A percentile compares a stretch with the other conserved stretches of the same genome.
Conservation (phyloP, 2,797 vertebrate species). For the Lepidocolaptes lacrymiger region DNA sequence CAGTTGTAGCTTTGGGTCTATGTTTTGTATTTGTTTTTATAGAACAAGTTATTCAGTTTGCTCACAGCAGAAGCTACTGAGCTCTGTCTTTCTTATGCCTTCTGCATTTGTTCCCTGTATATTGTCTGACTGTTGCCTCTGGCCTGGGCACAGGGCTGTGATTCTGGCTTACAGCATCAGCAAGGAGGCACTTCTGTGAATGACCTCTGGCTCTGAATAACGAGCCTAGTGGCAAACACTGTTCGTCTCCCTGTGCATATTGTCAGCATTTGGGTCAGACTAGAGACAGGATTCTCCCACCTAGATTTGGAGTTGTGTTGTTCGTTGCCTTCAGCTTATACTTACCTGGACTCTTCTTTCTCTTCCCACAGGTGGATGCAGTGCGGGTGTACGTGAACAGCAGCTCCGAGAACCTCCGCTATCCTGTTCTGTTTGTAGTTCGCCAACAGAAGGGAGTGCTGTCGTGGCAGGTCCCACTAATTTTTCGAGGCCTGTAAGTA, state of each 20-base stretch:
- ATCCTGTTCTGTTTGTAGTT: slow-evolving; percentile 81
- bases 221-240: not conserved
- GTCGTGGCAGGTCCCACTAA: slow-evolving; percentile 82
- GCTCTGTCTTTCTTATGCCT: not conserved
- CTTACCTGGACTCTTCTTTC: not conserved
- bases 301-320: not conserved
- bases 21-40: not conserved
- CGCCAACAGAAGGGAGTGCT: slow-evolving; percentile 83
- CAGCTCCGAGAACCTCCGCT: slow-evolving; percentile 76
- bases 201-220: not conserved
- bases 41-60: not conserved
- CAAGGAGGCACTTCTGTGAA: not conserved
- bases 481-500: slow-evolving; percentile 83
- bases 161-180: not conserved
- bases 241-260: not conserved
- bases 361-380: slow-evolving; percentile 72
- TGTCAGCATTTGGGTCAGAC: not conserved
- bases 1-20: not conserved
- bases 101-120: not conserved
- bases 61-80: not conserved
- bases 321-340: not conserved
- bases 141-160: not conserved
- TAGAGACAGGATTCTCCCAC: not conserved
- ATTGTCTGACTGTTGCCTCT: not conserved
- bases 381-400: slow-evolving; percentile 79